Evolutionary conservation across 1,140 invertebrate genomes (phyloP).

Genomic region (Sarcophaga bullata): DNA sequence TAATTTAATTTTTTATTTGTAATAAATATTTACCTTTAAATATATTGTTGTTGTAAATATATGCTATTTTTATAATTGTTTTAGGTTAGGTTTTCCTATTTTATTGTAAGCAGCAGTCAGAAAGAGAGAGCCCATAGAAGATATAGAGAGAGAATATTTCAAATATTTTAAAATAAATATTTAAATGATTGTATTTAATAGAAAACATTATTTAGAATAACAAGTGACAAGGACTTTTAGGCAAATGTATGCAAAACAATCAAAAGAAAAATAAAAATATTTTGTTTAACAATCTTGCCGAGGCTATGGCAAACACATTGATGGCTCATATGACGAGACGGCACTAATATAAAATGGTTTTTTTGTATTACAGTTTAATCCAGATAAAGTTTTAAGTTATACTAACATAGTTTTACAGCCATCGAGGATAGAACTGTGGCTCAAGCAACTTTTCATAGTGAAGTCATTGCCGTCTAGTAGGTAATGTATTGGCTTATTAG

Average conservation of each 20-base stretch:
- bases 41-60: not conserved
- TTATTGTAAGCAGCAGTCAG: not conserved
- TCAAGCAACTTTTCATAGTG: too few relatives aligned
- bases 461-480: too few relatives aligned
- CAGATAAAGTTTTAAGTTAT: too few relatives aligned
- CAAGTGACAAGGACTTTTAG: conserved; percentile 2
- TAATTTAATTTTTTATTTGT: not conserved
- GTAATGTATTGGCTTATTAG: too few relatives aligned
- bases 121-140: too few relatives aligned
- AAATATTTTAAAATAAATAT: not conserved
- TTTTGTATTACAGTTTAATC: too few relatives aligned
- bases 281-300: not conserved
- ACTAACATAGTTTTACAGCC: too few relatives aligned
- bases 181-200: not conserved
- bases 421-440: too few relatives aligned
- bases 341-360: too few relatives aligned
- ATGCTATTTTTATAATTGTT: not conserved
- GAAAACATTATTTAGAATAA: conserved; percentile 1
- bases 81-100: too few relatives aligned
- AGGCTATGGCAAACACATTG: not conserved
- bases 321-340: too few relatives aligned
- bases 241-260: not conserved
- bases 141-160: not conserved
- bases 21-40: conserved; percentile 6
- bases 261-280: not conserved